Evolutionary conservation across 1,140 invertebrate genomes (phyloP).

Genomic region (Drosophila serrata): DNA sequence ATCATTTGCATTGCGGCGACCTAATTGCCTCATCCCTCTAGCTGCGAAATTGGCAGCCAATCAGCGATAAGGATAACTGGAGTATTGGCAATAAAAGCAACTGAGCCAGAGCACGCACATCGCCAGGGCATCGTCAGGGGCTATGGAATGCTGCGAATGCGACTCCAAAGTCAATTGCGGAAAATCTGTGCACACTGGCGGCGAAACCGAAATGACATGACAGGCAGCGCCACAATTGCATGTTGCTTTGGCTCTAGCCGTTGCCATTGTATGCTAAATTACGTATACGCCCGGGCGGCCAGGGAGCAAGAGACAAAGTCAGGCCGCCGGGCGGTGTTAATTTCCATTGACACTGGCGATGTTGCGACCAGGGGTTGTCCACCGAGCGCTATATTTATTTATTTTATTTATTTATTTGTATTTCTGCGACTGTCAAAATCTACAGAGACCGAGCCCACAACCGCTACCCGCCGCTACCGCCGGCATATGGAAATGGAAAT

Average conservation of each 20-base stretch:
- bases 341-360: constrained; percentile 78
- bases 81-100: constrained; percentile 9
- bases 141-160: constrained; percentile 42
- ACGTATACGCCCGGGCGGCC: constrained; percentile 73
- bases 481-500: constrained; percentile 52
- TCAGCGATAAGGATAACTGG: constrained; percentile 41
- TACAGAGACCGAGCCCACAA: constrained; percentile 12
- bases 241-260: constrained; percentile 35
- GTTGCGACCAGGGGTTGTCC: constrained; percentile 37
- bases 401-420: constrained; percentile 64
- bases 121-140: constrained; percentile 55
- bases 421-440: constrained; percentile 65
- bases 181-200: constrained; percentile 65
- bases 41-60: constrained; percentile 40
- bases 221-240: constrained; percentile 67
- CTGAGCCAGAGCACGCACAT: constrained; percentile 30
- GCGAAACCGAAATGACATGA: constrained; percentile 57
- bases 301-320: constrained; percentile 42
- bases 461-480: neutral
- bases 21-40: constrained; percentile 43
- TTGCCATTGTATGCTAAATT: constrained; percentile 77
- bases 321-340: constrained; percentile 66
- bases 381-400: constrained; percentile 57
- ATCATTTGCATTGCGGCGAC: constrained; percentile 36
- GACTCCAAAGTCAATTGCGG: constrained; percentile 40